Percentiles rank a stretch among this genome's conserved stretches.
phyloP scores from a whole-genome alignment of 2,113 vertebrate species.

The Lonchura striata region DNA sequence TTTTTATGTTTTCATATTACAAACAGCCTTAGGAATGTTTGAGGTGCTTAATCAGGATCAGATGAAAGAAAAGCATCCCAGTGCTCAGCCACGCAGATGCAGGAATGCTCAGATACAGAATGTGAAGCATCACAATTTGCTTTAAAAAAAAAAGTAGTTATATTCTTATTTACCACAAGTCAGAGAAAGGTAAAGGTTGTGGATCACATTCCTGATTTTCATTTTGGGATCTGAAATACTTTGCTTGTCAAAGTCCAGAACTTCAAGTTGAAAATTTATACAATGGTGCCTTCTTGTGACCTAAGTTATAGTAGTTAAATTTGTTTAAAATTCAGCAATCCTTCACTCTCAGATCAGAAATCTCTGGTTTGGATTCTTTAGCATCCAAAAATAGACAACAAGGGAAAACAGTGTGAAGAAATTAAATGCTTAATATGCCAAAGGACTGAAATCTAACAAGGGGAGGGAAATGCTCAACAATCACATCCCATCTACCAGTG shows the following conservation, averaged over 20 bases:
- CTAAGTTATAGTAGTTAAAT: neutral
- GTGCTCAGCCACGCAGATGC: neutral
- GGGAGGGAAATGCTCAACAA: neutral
- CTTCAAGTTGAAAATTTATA: neutral
- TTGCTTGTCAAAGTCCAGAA: neutral
- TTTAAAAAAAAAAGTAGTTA: neutral
- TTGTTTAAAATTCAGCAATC: neutral
- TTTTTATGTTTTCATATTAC: neutral
- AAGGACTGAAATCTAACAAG: neutral
- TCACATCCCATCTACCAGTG: neutral
- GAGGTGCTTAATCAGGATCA: constrained; percentile 11
- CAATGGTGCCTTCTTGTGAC: neutral
- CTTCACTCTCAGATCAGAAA: neutral
- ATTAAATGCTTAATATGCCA: neutral
- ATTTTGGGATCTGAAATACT: neutral
- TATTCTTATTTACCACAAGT: neutral
- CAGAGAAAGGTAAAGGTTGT: neutral
- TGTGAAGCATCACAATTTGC: neutral
- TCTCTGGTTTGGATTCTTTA: neutral
- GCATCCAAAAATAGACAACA: neutral
- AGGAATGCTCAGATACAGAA: neutral
- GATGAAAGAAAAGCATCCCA: neutral
- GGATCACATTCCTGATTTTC: neutral
- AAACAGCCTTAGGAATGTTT: neutral
- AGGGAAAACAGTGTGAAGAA: neutral